These are phyloP conservation scores for Pheosia tremula DNA, from an alignment of 2,888 invertebrate genomes.

Conservation along the genomic window DNA sequence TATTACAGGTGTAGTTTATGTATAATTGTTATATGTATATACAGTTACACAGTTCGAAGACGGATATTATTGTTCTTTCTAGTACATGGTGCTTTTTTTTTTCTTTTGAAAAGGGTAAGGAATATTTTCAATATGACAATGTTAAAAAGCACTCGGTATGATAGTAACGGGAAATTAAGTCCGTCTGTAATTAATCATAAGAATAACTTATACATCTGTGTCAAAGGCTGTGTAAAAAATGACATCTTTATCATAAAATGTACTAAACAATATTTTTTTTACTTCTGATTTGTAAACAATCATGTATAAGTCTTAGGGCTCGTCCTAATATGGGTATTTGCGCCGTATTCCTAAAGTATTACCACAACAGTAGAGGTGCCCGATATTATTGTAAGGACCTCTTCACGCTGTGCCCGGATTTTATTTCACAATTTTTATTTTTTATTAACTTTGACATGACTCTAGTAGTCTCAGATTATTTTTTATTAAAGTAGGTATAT, in stretches of 20 bases:
- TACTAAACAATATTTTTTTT: background rate
- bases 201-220: conserved; percentile 14
- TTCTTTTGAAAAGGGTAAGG: too few relatives aligned
- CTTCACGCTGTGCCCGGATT: background rate
- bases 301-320: too few relatives aligned
- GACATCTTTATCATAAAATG: background rate
- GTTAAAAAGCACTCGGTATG: background rate
- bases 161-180: background rate
- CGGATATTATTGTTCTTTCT: background rate
- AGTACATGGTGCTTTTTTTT: background rate
- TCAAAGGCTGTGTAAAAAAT: conserved; percentile 33
- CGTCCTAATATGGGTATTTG: too few relatives aligned
- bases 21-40: conserved; percentile 17
- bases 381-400: background rate
- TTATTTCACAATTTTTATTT: background rate
- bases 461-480: background rate
- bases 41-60: background rate
- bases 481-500: background rate
- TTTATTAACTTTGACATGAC: background rate
- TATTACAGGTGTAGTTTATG: conserved; percentile 18
- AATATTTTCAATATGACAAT: too few relatives aligned
- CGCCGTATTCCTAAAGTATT: too few relatives aligned
- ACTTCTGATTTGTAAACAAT: too few relatives aligned
- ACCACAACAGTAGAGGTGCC: too few relatives aligned
- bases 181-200: conserved; percentile 8